Percentiles rank a stretch among this genome's conserved stretches.
Evolutionary conservation across 1,140 invertebrate species (phyloP).

Genomic region (Cyrtorhinus lividipennis): DNA sequence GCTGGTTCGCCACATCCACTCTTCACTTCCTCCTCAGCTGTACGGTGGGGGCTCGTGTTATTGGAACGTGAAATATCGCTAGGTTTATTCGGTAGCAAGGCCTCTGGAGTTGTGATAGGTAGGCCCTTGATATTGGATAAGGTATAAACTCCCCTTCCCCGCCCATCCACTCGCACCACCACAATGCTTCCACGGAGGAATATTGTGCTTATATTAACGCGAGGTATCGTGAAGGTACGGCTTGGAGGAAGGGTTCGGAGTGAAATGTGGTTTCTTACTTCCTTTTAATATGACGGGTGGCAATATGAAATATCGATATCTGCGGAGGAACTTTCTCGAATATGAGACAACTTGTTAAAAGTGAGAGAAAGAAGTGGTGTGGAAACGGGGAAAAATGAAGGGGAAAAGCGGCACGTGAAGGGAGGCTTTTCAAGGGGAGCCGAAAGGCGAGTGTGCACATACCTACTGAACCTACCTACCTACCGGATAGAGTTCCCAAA

Average conservation of each 20-base stretch:
- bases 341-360: not conserved
- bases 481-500: too few relatives aligned
- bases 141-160: not conserved
- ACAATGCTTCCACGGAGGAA: not conserved
- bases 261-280: not conserved
- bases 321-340: not conserved
- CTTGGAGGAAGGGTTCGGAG: not conserved
- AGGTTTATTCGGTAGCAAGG: not conserved
- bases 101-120: not conserved
- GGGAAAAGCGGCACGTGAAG: not conserved
- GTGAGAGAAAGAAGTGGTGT: not conserved
- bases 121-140: conserved; percentile 1
- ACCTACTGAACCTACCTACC: too few relatives aligned
- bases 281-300: not conserved
- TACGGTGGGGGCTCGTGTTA: not conserved
- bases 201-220: not conserved
- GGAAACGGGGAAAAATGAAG: not conserved
- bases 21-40: too few relatives aligned
- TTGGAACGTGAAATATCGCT: conserved; percentile 1
- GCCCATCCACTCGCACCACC: not conserved
- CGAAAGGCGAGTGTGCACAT: not conserved
- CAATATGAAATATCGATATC: not conserved
- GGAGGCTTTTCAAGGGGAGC: not conserved
- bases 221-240: not conserved
- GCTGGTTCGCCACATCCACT: too few relatives aligned